Evolutionary conservation across 2,113 vertebrate genomes (phyloP).

Genomic region (Heterotilapia buettikoferi): DNA sequence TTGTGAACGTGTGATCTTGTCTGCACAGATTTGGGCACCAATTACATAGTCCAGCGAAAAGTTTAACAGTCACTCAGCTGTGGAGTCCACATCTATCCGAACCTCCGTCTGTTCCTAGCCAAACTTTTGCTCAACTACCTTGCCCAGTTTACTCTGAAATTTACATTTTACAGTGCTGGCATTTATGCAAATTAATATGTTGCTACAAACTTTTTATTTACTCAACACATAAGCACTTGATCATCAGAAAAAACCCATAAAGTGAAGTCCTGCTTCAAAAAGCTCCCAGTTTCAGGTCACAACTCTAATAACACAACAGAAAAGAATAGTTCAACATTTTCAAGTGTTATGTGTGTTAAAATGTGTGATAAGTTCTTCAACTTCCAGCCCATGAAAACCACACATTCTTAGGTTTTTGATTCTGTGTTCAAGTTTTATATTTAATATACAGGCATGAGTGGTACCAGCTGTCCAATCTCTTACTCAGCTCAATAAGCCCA

Average conservation of each 20-base stretch:
- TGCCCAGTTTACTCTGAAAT: background rate
- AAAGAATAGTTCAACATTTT: background rate
- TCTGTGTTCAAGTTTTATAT: background rate
- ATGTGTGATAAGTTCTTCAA: background rate
- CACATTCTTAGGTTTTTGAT: background rate
- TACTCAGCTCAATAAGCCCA: background rate
- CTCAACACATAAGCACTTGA: background rate
- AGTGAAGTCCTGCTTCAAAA: background rate
- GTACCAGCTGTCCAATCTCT: background rate
- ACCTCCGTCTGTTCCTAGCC: background rate
- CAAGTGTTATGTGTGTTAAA: background rate
- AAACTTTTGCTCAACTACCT: background rate
- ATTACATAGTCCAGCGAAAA: background rate
- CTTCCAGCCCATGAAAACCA: background rate
- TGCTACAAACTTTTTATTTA: background rate
- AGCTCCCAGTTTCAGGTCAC: background rate
- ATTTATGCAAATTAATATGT: fast-evolving
- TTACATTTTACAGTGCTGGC: background rate
- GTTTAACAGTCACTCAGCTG: background rate
- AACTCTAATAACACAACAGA: background rate
- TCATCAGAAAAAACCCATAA: background rate
- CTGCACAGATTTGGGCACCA: background rate
- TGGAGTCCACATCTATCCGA: background rate
- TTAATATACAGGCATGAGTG: background rate
- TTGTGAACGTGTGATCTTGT: background rate